These are phyloP conservation scores for Ptychadena robeensis DNA, from an alignment of 2,797 vertebrate species.

Conservation along the genomic window DNA sequence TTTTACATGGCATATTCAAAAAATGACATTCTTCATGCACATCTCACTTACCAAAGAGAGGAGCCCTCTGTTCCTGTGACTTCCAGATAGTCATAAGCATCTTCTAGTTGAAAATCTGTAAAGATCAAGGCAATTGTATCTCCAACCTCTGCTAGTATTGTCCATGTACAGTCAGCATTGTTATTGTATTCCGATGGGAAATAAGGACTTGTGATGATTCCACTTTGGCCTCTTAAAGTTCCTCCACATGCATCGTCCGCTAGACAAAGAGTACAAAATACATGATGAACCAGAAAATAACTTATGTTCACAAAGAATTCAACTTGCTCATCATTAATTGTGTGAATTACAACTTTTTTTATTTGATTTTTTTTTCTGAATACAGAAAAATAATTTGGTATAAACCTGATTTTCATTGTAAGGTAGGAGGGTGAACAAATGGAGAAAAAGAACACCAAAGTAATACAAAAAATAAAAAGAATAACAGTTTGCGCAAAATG, in stretches of 20 bases:
- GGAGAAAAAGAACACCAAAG: too few relatives aligned
- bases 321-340: neutral
- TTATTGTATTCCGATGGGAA: slow-evolving; percentile 95
- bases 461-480: too few relatives aligned
- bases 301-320: neutral
- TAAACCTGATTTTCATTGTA: too few relatives aligned
- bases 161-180: slow-evolving; percentile 98
- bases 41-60: slow-evolving; percentile 89
- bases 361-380: too few relatives aligned
- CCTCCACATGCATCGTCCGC: slow-evolving; percentile 96
- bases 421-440: too few relatives aligned
- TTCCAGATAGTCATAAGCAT: slow-evolving; percentile 94
- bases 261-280: slow-evolving; percentile 68
- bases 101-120: slow-evolving; percentile 95
- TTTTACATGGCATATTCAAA: neutral
- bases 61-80: slow-evolving; percentile 95
- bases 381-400: too few relatives aligned
- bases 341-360: neutral
- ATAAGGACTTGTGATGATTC: slow-evolving; percentile 93
- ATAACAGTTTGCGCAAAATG: too few relatives aligned
- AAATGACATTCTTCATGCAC: neutral
- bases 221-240: slow-evolving; percentile 93
- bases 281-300: neutral
- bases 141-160: slow-evolving; percentile 93
- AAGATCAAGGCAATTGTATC: slow-evolving; percentile 98